Evolutionary conservation across 1,140 invertebrate genomes (phyloP).

Genomic region (Eueides isabella): DNA sequence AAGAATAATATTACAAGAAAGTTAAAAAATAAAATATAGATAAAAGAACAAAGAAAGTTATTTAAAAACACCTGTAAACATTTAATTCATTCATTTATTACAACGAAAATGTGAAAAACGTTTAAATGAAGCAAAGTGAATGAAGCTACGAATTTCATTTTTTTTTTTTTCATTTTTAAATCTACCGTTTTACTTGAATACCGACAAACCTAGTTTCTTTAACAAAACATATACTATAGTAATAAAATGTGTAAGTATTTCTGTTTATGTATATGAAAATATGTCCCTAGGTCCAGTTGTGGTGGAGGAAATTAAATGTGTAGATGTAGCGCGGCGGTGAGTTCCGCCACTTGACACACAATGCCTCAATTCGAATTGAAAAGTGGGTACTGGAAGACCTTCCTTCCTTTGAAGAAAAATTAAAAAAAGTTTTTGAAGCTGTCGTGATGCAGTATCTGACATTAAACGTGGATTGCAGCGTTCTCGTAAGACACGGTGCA

Average conservation of each 20-base stretch:
- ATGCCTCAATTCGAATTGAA: no score
- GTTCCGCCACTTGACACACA: no score
- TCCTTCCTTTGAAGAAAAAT: no score
- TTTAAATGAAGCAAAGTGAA: slow-evolving; percentile 1
- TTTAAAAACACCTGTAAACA: slow-evolving; percentile 2
- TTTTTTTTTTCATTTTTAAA: neutral
- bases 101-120: neutral
- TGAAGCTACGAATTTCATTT: neutral
- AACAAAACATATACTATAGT: neutral
- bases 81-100: neutral
- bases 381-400: no score
- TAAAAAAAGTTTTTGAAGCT: no score
- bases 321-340: no score
- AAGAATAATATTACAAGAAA: no score
- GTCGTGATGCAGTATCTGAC: no score
- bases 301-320: no score
- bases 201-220: slow-evolving; percentile 8
- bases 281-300: no score
- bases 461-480: no score
- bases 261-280: neutral
- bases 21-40: neutral
- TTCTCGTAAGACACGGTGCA: no score
- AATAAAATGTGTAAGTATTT: neutral
- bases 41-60: neutral
- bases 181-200: neutral